Base-by-base conservation (phyloP, 2,113 vertebrate species). In the Sylvilagus bachmani region DNA sequence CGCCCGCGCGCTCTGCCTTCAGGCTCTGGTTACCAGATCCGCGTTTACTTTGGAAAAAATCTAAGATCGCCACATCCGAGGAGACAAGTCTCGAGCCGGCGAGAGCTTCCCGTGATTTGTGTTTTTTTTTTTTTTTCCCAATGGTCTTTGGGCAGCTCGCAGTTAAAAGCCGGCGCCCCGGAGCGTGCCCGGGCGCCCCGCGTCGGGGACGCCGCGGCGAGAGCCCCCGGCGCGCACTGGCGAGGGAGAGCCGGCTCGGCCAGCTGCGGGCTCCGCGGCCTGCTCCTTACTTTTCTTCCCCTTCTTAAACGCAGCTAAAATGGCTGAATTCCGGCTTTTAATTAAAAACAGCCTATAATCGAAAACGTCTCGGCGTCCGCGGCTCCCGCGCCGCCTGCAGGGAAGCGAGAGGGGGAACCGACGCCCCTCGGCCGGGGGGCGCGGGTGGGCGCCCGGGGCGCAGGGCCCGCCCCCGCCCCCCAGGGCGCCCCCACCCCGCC, bases 251-350 rank as follows among this genome's bases (percentile, higher is more conserved):
- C 87, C 85, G 84, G 91, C 71, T 87, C 67, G 71, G 90, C 84
- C 85, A 87, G 95, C 94, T 83, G 93, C 64, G 78, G 51, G 82
- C 33, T 89, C 53, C 33, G 24, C 89, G 53, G 62, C 88, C 33
- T 81, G 29, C 66, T 82, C 69, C 55, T 74, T 74, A 94, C 79
- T 96, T 96, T 89, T 64, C 92, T 93, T 92, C 78, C 93, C 77
- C 55, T 83, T 83, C 55, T 93, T 75, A 89, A 93, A 97, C 80
- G 91, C 92, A 94, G 93, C 74, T 98, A 98, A 98, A 96, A 98
- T 98, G 97, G 98, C 98, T 97, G 97, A 97, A 98, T 98, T 97
- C 97, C 97, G 96, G 97, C 89, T 97, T 98, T 98, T 98, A 98
- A 98, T 98, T 98, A 98, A 98, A 98, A 97, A 96, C 98, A 98